Percentiles rank a stretch among this genome's conserved stretches.
Evolutionary conservation across 2,797 vertebrate species (phyloP).

Genomic region (Chrosomus eos): DNA sequence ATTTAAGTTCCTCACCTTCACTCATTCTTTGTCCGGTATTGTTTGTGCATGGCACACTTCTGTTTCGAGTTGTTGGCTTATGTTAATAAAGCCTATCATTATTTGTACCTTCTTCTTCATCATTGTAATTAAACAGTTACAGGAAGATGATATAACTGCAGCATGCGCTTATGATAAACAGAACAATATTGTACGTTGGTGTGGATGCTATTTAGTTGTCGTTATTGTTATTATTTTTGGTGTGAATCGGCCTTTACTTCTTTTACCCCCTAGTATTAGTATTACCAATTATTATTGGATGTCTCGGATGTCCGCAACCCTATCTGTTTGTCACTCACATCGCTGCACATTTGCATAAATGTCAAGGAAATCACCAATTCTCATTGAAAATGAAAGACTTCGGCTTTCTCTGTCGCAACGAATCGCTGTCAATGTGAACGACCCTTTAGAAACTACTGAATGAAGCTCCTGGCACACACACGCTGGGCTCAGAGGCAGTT

Average conservation of each 20-base stretch:
- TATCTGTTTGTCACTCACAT: not conserved
- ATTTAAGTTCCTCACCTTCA: too few relatives aligned
- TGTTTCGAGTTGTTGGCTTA: too few relatives aligned
- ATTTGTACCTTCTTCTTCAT: too few relatives aligned
- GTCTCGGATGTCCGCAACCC: not conserved
- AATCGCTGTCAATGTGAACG: not conserved
- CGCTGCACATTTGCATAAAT: not conserved
- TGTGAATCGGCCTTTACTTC: not conserved
- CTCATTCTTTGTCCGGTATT: too few relatives aligned
- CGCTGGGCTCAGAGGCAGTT: conserved; percentile 23
- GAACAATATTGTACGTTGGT: too few relatives aligned
- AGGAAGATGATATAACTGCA: too few relatives aligned
- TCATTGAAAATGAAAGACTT: conserved; percentile 1
- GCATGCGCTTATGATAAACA: too few relatives aligned
- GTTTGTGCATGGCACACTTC: too few relatives aligned
- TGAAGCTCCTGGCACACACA: conserved; percentile 23
- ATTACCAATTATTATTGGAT: not conserved
- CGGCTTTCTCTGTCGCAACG: not conserved
- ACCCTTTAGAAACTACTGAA: conserved; percentile 37
- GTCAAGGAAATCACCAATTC: not conserved
- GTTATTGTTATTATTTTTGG: not conserved
- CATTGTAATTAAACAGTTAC: too few relatives aligned
- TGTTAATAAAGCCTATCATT: too few relatives aligned
- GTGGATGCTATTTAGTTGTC: not conserved
- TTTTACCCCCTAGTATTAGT: not conserved